Evolutionary conservation across 1,140 invertebrate genomes (phyloP).

Genomic region (Zelostemma sp.): DNA sequence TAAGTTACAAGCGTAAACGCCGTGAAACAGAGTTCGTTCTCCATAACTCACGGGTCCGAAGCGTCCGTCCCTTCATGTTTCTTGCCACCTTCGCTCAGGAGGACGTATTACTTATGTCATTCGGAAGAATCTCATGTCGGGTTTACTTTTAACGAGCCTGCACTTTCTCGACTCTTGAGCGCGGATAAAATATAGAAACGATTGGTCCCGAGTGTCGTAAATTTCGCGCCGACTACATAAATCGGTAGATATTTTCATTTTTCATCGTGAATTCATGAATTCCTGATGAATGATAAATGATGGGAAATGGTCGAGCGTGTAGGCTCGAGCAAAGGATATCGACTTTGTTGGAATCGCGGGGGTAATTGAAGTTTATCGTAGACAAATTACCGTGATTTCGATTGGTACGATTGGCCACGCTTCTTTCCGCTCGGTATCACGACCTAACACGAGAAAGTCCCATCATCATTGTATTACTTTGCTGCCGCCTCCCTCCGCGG

Average conservation of each 20-base stretch:
- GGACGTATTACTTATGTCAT: conserved; percentile 23
- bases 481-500: conserved; percentile 46
- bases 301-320: too few species aligned
- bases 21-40: conserved; percentile 28
- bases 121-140: conserved; percentile 4
- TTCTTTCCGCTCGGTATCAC: conserved; percentile 51
- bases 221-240: neutral
- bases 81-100: conserved; percentile 20
- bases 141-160: conserved; percentile 5
- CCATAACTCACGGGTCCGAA: conserved; percentile 43
- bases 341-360: too few species aligned
- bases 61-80: conserved; percentile 23
- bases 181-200: neutral
- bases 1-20: conserved; percentile 30
- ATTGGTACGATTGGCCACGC: conserved; percentile 43
- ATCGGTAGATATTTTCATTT: neutral
- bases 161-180: neutral
- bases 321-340: too few species aligned
- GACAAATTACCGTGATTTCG: conserved; percentile 31
- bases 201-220: neutral
- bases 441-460: conserved; percentile 61
- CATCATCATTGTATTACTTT: conserved; percentile 50
- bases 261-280: too few species aligned
- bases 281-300: conserved; percentile 25
- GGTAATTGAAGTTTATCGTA: conserved; percentile 44